Base-by-base conservation (phyloP, 2,113 vertebrate genomes). In the Phasianus colchicus region DNA sequence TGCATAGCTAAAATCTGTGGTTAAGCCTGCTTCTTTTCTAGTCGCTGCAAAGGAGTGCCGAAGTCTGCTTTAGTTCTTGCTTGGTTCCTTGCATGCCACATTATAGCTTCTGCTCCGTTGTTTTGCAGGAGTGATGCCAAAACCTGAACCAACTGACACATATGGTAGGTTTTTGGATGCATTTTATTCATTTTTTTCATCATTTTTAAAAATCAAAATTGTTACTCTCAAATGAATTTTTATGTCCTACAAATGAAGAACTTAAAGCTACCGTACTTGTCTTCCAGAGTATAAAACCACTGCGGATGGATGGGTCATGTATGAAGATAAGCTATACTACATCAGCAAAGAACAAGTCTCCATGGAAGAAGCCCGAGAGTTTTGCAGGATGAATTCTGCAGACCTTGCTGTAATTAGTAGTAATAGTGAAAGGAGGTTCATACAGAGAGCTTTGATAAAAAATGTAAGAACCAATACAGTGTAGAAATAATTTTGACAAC, bases 251-350 rank as follows among this genome's bases (percentile, higher is more conserved):
- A 19, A 18, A 52, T 17, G 24, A 6, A 79, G 50, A 48, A 32
- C 32, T 55, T 87, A 40, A 45, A 42, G 8, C 48, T 96, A 57
- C 61, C 1, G 74, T 83, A 54, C 96, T 80, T 85, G 64, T 52
- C 67, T 95, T 94, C 63, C 94, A 99, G 99, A 76, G 42, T 98
- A 96, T 92, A 97, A 98, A 92, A 95, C 96, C 55, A 99, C 98
- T 19, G 95, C 83, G 2, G 99, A 99, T 83, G 99, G 99, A 78
- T 99, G 99, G 99, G n/a, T 98, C 14, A 94, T 98, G 79, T 98
- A 97, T 90, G 98, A 98, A 86, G 98, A 98, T 36, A 98, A 98
- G 47, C 98, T 99, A 21, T 99, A 99, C 92, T 99, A 97, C 71
- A 91, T 99, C 69, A 98, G 98, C 96, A 96, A 72, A 17, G 96